Base-by-base conservation (phyloP, 2,797 vertebrate species). In the Pseudochaenichthys georgianus region DNA sequence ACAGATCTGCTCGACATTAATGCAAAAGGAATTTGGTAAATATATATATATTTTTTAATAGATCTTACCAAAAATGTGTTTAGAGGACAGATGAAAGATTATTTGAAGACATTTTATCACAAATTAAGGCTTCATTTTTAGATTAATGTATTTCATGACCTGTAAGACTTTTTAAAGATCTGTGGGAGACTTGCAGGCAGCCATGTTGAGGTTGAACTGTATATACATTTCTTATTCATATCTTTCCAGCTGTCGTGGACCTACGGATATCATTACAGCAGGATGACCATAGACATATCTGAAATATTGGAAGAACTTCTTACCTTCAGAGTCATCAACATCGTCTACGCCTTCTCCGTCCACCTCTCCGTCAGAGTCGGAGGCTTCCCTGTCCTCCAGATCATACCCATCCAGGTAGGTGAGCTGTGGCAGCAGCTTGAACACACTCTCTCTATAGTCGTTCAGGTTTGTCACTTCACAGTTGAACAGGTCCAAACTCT, bases 401-500 rank as follows among this genome's bases (percentile, higher is more conserved):
- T 98, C 97, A 10, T 96, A 98, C 1, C 97, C 97, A 19, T 98
- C 97, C 89, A 98, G 93, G 84, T 97, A 98, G 31, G 96, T 97
- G 79, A 98, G 95, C 89, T 97, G 96, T 0, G 97, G 97, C 81
- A 98, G 93, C 55, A 97, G 95, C 78, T 95, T 97, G 87, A 98
- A 98, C 67, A 98, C 96, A 0, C 96, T 97, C 90, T 97, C 97
- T 92, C 96, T 95, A 91, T 98, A 98, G 90, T 97, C 96, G 3
- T 96, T 96, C 70, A 97, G 91, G 88, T 96, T 96, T 73, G 97
- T 98, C 82, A 98, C 96, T 94, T 98, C 97, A 93, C 97, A 98
- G 94, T 98, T 98, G 92, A 98, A 98, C 82, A 98, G 92, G 90
- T 98, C 97, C 89, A 98, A 93, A 92, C 96, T 97, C 93, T 97